These are phyloP conservation scores for Malthinus flaveolus DNA, from an alignment of 2,888 invertebrate species.

Conservation along the genomic window DNA sequence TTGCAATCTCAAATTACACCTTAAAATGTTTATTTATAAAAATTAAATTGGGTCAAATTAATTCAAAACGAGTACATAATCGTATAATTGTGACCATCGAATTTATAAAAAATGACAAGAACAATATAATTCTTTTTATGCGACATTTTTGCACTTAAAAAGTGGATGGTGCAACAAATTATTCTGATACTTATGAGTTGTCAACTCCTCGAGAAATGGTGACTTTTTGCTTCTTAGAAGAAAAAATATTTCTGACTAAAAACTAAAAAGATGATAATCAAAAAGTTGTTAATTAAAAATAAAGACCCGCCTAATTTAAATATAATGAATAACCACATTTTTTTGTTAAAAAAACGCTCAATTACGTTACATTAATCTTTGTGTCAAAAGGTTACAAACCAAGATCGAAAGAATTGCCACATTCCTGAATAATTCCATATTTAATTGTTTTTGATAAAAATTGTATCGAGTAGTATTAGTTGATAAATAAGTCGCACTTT, in stretches of 20 bases:
- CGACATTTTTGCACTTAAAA: conserved; percentile 11
- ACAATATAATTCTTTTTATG: conserved; percentile 19
- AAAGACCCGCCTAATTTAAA: too few relatives aligned
- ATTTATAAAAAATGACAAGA: conserved; percentile 11
- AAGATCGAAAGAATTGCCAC: background rate
- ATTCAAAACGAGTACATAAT: conserved; percentile 8
- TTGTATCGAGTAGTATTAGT: too few relatives aligned
- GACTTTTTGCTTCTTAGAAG: too few relatives aligned
- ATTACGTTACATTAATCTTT: too few relatives aligned
- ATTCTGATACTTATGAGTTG: background rate
- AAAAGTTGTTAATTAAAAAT: too few relatives aligned
- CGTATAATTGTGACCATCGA: background rate
- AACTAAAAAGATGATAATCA: too few relatives aligned
- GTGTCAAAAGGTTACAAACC: background rate
- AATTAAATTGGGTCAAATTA: background rate
- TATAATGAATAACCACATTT: too few relatives aligned
- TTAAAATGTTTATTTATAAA: background rate
- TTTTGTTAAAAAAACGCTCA: too few relatives aligned
- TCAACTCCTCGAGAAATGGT: background rate
- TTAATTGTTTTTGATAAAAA: too few relatives aligned
- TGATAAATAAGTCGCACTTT: too few relatives aligned
- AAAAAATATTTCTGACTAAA: too few relatives aligned
- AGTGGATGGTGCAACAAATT: conserved; percentile 1
- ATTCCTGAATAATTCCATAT: background rate
- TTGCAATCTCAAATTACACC: conserved; percentile 1